Percentiles rank a stretch among this genome's conserved stretches.
phyloP scores from a whole-genome alignment of 1,140 invertebrate species.

The Limonius californicus region DNA sequence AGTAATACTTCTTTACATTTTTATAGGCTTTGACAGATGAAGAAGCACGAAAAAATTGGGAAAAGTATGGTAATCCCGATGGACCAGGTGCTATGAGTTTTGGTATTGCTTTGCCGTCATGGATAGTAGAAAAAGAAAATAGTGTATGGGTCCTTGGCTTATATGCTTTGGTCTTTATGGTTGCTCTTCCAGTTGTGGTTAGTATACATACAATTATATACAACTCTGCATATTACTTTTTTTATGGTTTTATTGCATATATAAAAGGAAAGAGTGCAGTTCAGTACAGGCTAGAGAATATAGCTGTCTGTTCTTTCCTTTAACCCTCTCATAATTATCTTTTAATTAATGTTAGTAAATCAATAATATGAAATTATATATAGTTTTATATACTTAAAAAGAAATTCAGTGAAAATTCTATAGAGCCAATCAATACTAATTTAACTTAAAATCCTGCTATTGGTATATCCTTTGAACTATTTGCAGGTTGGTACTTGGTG shows the following conservation, averaged over 20 bases:
- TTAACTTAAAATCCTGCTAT: no score
- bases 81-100: slow-evolving; percentile 98
- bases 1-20: no score
- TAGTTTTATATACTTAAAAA: slow-evolving; percentile 10
- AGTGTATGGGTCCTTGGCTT: slow-evolving; percentile 95
- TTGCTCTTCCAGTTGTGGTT: slow-evolving; percentile 85
- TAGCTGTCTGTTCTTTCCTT: no score
- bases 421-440: no score
- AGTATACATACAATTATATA: no score
- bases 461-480: slow-evolving; percentile 6
- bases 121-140: slow-evolving; percentile 99
- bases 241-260: no score
- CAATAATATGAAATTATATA: neutral
- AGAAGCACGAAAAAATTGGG: slow-evolving; percentile 95
- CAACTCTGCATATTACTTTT: no score
- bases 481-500: slow-evolving; percentile 92
- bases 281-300: no score
- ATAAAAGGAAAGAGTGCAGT: no score
- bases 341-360: neutral
- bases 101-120: slow-evolving; percentile 98
- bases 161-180: slow-evolving; percentile 97
- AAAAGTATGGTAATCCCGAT: slow-evolving; percentile 99
- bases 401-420: slow-evolving; percentile 11
- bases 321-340: no score
- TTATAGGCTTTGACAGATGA: slow-evolving; percentile 87